Conservation (phyloP, 1,140 invertebrate genomes). For the Calephelis virginiensis region DNA sequence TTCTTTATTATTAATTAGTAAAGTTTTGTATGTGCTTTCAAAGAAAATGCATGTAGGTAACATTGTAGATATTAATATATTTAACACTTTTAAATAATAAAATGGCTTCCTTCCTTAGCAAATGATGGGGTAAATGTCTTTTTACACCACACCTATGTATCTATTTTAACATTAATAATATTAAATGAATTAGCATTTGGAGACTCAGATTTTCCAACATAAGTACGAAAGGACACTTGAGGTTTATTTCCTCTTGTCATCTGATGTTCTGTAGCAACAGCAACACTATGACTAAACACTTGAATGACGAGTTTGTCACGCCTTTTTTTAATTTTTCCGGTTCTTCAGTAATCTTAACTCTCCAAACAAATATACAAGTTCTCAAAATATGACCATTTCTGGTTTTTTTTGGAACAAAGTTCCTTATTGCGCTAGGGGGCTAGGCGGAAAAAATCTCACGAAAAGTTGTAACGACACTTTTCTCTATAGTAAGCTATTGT, state of each 20-base stretch:
- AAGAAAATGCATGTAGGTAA: slow-evolving; percentile 30
- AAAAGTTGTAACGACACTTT: no score
- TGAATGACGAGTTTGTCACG: slow-evolving; percentile 31
- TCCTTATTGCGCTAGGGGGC: no score
- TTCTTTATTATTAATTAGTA: slow-evolving; percentile 31
- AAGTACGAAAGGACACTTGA: slow-evolving; percentile 1
- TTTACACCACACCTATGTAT: slow-evolving; percentile 29
- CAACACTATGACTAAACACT: not conserved
- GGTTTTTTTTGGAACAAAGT: no score
- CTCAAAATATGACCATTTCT: slow-evolving; percentile 32
- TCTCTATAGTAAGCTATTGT: no score
- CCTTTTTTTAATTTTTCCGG: slow-evolving; percentile 29
- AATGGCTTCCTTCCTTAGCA: slow-evolving; percentile 11
- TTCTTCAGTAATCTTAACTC: slow-evolving; percentile 28
- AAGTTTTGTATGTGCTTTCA: slow-evolving; percentile 36
- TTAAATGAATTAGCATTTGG: slow-evolving; percentile 14
- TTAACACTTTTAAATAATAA: slow-evolving; percentile 24
- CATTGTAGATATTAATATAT: not conserved
- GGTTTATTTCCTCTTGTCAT: slow-evolving; percentile 12
- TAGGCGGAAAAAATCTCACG: no score
- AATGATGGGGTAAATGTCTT: slow-evolving; percentile 29
- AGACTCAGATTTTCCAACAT: not conserved
- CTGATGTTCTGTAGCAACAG: slow-evolving; percentile 16
- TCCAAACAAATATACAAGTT: slow-evolving; percentile 20
- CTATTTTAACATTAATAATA: slow-evolving; percentile 31